Evolutionary conservation across 2,797 vertebrate genomes (phyloP).

Genomic region (Pampus argenteus): DNA sequence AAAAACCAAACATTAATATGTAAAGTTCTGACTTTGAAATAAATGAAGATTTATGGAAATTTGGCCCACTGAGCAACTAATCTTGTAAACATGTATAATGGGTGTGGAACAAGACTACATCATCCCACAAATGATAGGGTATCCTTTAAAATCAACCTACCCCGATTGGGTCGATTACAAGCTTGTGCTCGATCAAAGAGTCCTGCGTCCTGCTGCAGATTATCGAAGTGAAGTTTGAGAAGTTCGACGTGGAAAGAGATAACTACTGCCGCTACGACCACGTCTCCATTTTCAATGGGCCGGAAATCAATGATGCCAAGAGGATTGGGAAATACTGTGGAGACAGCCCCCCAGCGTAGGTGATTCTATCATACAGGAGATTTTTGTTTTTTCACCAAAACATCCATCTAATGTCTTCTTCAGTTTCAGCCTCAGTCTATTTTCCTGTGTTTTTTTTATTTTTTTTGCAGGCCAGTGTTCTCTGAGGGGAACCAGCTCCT

Average conservation of each 20-base stretch:
- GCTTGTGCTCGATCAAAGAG: conserved; percentile 13
- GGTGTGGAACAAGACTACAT: conserved; percentile 33
- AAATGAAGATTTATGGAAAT: neutral
- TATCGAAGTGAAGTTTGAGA: conserved; percentile 97
- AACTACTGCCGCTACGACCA: conserved; percentile 98
- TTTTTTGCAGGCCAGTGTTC: conserved; percentile 89
- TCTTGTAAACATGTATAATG: neutral
- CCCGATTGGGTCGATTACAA: conserved; percentile 7
- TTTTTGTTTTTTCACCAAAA: neutral
- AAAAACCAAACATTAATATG: too few species aligned
- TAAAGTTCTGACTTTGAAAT: neutral
- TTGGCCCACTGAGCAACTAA: neutral
- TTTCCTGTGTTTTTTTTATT: conserved; percentile 39
- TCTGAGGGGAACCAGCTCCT: conserved; percentile 96
- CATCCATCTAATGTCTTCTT: neutral
- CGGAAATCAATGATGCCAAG: conserved; percentile 93
- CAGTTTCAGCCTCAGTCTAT: conserved; percentile 30
- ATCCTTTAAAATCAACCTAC: conserved; percentile 7
- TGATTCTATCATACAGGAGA: conserved; percentile 61
- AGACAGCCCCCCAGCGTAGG: conserved; percentile 96
- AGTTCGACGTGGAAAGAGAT: conserved; percentile 98
- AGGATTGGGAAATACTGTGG: conserved; percentile 97
- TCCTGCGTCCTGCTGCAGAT: conserved; percentile 74
- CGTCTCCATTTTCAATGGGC: conserved; percentile 95
- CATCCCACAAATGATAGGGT: conserved; percentile 13